These are phyloP conservation scores for Acipenser oxyrinchus DNA, from an alignment of 2,797 vertebrate species.

Conservation along the genomic window DNA sequence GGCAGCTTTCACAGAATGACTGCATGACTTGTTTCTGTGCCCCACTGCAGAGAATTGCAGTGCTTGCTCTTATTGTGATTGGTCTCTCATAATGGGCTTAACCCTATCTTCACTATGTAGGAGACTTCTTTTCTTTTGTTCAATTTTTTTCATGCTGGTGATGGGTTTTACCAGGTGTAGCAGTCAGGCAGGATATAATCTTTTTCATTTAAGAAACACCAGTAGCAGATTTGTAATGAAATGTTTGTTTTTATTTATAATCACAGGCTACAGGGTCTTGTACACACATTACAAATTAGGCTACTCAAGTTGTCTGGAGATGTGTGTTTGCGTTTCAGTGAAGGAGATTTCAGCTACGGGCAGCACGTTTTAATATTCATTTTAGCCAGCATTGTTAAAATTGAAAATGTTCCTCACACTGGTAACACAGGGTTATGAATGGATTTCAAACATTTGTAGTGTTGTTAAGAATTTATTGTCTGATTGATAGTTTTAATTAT, in stretches of 20 bases:
- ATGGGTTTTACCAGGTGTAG: neutral
- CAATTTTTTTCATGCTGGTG: conserved; percentile 19
- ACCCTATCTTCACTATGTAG: conserved; percentile 47
- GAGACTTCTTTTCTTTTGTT: conserved; percentile 52
- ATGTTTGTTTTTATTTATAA: neutral
- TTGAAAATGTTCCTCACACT: conserved; percentile 2
- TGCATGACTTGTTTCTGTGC: conserved; percentile 67
- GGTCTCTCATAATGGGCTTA: conserved; percentile 83
- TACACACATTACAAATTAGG: neutral
- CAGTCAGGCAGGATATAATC: neutral
- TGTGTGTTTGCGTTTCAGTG: neutral
- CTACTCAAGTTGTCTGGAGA: neutral
- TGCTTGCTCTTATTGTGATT: conserved; percentile 88
- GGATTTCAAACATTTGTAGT: neutral
- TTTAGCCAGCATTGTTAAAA: conserved; percentile 27
- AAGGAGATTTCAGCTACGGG: neutral
- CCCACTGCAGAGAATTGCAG: conserved; percentile 94
- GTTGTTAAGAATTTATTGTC: conserved; percentile 10
- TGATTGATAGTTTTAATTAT: conserved; percentile 56
- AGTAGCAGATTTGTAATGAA: neutral
- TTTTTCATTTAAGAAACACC: neutral
- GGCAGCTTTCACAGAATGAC: neutral
- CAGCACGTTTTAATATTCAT: neutral
- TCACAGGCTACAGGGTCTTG: neutral
- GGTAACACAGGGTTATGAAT: neutral